Conservation (phyloP, 2,888 invertebrate genomes). For the Pammene fasciana region DNA sequence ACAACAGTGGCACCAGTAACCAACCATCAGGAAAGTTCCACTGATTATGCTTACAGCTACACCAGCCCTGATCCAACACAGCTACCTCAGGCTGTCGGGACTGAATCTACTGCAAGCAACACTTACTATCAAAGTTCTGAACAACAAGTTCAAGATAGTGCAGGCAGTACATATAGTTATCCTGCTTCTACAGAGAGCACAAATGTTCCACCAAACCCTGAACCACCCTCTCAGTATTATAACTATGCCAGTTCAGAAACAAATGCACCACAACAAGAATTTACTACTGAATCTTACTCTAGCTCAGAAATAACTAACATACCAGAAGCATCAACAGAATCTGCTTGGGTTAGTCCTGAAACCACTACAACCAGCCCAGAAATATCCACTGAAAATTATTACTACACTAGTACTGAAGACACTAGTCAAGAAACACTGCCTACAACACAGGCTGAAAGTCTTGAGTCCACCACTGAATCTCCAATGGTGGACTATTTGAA, state of each 20-base stretch:
- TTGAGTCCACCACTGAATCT: slow-evolving; percentile 48
- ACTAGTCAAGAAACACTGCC: slow-evolving; percentile 23
- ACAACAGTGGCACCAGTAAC: slow-evolving; percentile 13
- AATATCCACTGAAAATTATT: slow-evolving; percentile 14
- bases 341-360: slow-evolving; percentile 8
- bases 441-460: slow-evolving; percentile 35
- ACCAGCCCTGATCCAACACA: slow-evolving; percentile 21
- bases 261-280: slow-evolving; percentile 17
- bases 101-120: slow-evolving; percentile 16
- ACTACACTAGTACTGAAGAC: slow-evolving; percentile 5
- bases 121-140: slow-evolving; percentile 16
- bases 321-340: slow-evolving; percentile 9
- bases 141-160: slow-evolving; percentile 18
- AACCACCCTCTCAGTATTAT: slow-evolving; percentile 11
- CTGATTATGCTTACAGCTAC: slow-evolving; percentile 24
- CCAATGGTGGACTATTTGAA: slow-evolving; percentile 39
- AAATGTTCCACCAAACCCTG: slow-evolving; percentile 7
- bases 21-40: slow-evolving; percentile 13
- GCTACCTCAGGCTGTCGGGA: slow-evolving; percentile 4
- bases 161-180: slow-evolving; percentile 10
- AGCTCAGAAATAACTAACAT: slow-evolving; percentile 10
- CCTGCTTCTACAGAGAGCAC: slow-evolving; percentile 19
- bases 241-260: slow-evolving; percentile 29
- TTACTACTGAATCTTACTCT: slow-evolving; percentile 11
- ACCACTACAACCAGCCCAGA: slow-evolving; percentile 31